phyloP scores from a whole-genome alignment of 92 coral and sea anemone species.

The Isaurus tuberculatus region DNA sequence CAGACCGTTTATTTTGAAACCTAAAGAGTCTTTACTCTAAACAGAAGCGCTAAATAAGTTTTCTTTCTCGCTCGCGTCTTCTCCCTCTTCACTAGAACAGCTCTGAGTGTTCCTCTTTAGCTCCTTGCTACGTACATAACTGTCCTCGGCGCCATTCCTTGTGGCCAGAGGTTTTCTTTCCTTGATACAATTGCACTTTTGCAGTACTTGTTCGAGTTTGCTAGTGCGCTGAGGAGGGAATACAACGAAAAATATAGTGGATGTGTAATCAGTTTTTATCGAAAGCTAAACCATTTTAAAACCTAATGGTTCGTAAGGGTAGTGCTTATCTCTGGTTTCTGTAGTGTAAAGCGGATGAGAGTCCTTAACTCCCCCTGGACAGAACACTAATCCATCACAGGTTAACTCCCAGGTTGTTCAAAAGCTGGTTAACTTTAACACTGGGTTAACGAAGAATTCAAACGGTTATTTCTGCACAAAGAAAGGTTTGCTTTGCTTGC shows the following conservation, averaged over 20 bases:
- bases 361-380: too few relatives aligned
- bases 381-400: too few relatives aligned
- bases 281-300: too few relatives aligned
- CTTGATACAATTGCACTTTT: slow-evolving; percentile 56
- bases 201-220: slow-evolving; percentile 52
- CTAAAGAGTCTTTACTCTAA: background rate
- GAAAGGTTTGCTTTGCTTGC: too few relatives aligned
- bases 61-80: slow-evolving; percentile 45
- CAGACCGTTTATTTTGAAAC: background rate
- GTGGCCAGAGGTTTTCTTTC: slow-evolving; percentile 53
- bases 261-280: too few relatives aligned
- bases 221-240: slow-evolving; percentile 44
- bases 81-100: slow-evolving; percentile 52
- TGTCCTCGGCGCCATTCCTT: slow-evolving; percentile 48
- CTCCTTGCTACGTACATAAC: background rate
- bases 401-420: too few relatives aligned
- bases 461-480: too few relatives aligned
- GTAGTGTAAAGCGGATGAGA: too few relatives aligned
- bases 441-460: too few relatives aligned
- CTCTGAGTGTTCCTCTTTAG: slow-evolving; percentile 24
- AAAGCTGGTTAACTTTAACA: too few relatives aligned
- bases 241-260: background rate
- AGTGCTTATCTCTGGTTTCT: too few relatives aligned
- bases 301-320: too few relatives aligned
- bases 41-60: slow-evolving; percentile 52